phyloP scores from a whole-genome alignment of 2,797 vertebrate species.

The Danio jaintianensis region DNA sequence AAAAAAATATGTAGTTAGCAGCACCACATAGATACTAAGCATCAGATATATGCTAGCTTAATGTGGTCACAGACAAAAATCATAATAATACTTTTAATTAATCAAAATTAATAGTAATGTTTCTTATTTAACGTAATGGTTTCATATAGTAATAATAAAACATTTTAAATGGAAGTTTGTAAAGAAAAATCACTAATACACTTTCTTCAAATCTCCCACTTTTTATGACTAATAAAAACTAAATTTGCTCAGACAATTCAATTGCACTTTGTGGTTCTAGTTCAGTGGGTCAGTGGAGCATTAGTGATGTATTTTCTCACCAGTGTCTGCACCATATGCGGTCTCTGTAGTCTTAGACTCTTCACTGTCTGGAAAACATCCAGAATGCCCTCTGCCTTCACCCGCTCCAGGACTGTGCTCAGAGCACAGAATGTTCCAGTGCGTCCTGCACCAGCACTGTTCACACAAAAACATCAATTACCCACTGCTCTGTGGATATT shows the following conservation, averaged over 20 bases:
- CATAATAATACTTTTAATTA: too few relatives aligned
- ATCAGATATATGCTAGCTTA: too few relatives aligned
- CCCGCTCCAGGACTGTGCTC: slow-evolving; percentile 96
- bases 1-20: too few relatives aligned
- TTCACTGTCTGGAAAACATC: slow-evolving; percentile 99
- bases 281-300: neutral
- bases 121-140: too few relatives aligned
- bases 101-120: too few relatives aligned
- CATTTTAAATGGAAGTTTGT: too few relatives aligned
- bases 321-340: slow-evolving; percentile 99
- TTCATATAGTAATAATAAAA: too few relatives aligned
- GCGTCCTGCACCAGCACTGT: slow-evolving; percentile 93
- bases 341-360: slow-evolving; percentile 96
- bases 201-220: too few relatives aligned
- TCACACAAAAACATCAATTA: slow-evolving; percentile 35
- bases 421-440: slow-evolving; percentile 97
- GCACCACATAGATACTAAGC: too few relatives aligned
- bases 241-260: neutral
- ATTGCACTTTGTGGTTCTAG: neutral
- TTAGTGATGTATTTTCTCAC: slow-evolving; percentile 72
- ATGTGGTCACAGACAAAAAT: too few relatives aligned
- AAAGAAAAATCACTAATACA: too few relatives aligned
- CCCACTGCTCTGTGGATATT: slow-evolving; percentile 3
- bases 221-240: neutral
- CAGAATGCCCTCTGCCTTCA: slow-evolving; percentile 97